Base-by-base conservation (phyloP, 2,888 invertebrate genomes). In the Anoplius nigerrimus region DNA sequence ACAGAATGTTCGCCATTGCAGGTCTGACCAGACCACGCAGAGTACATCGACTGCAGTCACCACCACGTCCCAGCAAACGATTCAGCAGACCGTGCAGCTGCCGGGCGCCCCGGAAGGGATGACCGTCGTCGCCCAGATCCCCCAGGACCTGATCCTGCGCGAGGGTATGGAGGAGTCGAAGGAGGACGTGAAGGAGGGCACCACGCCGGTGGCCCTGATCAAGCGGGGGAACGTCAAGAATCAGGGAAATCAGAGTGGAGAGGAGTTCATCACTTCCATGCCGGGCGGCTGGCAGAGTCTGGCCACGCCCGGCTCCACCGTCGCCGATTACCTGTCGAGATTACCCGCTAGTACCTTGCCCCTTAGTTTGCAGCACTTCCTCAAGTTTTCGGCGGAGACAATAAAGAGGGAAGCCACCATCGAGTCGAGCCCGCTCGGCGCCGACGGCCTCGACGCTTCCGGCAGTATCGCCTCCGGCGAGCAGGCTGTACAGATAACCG, bases 121-220 rank as follows among this genome's bases (percentile, higher is more conserved):
- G 77, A 94, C 94, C 59, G 92, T 94, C 24, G 90, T 94, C 21
- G 91, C 94, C 0, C 91, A 93, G 11, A 86, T 94, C 63, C 94
- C 94, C 0, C 94, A 93, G 79, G 94, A 94, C 78, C 91, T 94
- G 85, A 94, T 94, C 81, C 84, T 94, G 21, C 89, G 89, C 8
- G 89, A 89, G 43, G 86, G 86, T 42, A 89, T 90, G 61, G 89
- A 89, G 27, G 89, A 89, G n/a, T 86, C 89, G 2, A 90, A 90
- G 58, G 89, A 90, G 34, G 89, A 89, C n/a, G 84, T 89, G 0
- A 89, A 89, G 48, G 88, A 88, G 18, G 85, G 88, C 13, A 89
- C 88, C 15, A 89, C 90, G 2, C 91, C 91, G 0, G 90, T 91
- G 0, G 90, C 91, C 0, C 81, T 91, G 43, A 90, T 91, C 21